Conservation (phyloP, 2,113 vertebrate species). For the Callorhinus ursinus region DNA sequence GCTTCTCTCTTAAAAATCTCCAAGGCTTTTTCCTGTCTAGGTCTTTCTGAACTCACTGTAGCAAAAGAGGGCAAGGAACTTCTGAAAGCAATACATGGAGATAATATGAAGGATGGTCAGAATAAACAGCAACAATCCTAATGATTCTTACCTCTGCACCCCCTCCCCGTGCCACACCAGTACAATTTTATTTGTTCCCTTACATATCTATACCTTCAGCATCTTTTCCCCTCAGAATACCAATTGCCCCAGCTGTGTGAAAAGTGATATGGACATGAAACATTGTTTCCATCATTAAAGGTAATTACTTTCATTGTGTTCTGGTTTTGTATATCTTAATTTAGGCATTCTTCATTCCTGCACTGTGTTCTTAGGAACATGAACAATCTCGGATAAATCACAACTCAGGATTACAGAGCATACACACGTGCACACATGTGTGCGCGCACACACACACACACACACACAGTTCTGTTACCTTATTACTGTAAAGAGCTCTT, state of each 20-base stretch:
- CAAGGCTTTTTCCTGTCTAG: neutral
- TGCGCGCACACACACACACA: neutral
- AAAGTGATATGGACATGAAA: neutral
- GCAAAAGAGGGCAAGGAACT: neutral
- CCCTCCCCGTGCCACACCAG: too few species aligned
- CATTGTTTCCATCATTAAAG: neutral
- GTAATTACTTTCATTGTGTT: neutral
- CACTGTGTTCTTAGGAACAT: neutral
- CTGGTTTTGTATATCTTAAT: neutral
- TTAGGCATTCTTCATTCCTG: neutral
- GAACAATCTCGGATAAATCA: neutral
- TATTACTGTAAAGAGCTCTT: neutral
- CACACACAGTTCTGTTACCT: neutral
- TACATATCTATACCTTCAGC: neutral
- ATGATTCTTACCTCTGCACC: neutral
- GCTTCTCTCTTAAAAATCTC: neutral
- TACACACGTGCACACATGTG: fast-evolving
- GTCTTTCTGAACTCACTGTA: neutral
- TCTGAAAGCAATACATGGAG: neutral
- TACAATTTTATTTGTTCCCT: neutral
- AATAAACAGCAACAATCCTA: neutral
- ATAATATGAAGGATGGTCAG: neutral
- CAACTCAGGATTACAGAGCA: neutral
- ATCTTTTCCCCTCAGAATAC: neutral
- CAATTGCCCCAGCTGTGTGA: neutral